These are phyloP conservation scores for Spea multiplicata DNA, from an alignment of 2,113 vertebrate species.

Conservation along the genomic window DNA sequence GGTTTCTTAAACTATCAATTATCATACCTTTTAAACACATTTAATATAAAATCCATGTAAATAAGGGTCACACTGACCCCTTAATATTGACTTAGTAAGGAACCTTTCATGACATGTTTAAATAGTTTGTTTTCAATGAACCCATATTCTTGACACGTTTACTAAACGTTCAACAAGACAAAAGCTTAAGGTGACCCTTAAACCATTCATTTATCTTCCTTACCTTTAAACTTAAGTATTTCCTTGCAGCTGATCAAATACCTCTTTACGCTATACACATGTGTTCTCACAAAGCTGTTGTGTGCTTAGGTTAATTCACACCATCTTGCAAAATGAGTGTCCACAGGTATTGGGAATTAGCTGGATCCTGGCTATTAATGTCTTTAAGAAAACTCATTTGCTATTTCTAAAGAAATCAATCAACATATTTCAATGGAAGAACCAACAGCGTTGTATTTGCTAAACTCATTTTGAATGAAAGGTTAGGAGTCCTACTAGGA, in stretches of 20 bases:
- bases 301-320: slow-evolving; percentile 32
- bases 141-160: slow-evolving; percentile 27
- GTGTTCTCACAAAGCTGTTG: slow-evolving; percentile 12
- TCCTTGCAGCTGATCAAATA: slow-evolving; percentile 43
- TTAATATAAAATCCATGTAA: no score
- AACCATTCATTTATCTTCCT: slow-evolving; percentile 29
- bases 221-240: slow-evolving; percentile 20
- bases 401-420: slow-evolving; percentile 22
- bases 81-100: slow-evolving; percentile 7
- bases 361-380: slow-evolving; percentile 36
- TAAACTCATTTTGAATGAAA: slow-evolving; percentile 4
- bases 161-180: slow-evolving; percentile 8
- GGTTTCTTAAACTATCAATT: no score
- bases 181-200: slow-evolving; percentile 34
- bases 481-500: not conserved
- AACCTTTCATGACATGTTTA: slow-evolving; percentile 21
- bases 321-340: slow-evolving; percentile 25
- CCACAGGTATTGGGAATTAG: slow-evolving; percentile 9
- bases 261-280: slow-evolving; percentile 20
- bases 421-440: not conserved
- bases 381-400: slow-evolving; percentile 36
- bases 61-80: not conserved
- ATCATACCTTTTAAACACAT: no score
- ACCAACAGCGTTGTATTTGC: slow-evolving; percentile 24
- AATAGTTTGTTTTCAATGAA: slow-evolving; percentile 30